Conservation (phyloP, 2,113 vertebrate species). For the Myanophis thanlyinensis region DNA sequence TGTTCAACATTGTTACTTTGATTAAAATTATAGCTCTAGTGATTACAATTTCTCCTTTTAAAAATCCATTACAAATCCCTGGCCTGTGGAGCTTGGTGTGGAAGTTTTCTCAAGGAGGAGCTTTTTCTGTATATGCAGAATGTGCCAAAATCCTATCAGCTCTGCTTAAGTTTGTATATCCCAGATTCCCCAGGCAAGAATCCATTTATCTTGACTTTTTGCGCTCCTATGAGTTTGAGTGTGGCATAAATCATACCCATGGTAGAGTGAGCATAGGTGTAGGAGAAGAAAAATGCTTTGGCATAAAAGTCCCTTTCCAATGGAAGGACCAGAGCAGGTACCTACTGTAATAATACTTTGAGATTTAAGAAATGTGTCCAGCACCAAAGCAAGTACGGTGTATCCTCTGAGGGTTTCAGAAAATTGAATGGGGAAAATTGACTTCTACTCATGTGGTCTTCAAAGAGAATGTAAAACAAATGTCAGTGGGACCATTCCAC, state of each 20-base stretch:
- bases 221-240: slow-evolving; percentile 1
- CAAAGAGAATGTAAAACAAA: background rate
- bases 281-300: slow-evolving; percentile 1
- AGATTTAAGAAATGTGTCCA: background rate
- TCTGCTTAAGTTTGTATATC: background rate
- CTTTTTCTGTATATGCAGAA: background rate
- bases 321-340: background rate
- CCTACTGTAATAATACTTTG: background rate
- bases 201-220: slow-evolving; percentile 19
- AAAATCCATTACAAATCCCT: slow-evolving; percentile 33
- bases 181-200: slow-evolving; percentile 8
- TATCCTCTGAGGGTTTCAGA: background rate
- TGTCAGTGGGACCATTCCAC: background rate
- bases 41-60: slow-evolving; percentile 17
- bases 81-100: background rate
- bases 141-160: background rate
- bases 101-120: background rate
- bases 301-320: background rate
- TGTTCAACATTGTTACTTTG: slow-evolving; percentile 38
- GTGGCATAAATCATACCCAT: background rate
- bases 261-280: background rate
- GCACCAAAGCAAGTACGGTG: background rate
- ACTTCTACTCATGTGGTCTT: background rate
- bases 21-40: slow-evolving; percentile 15
- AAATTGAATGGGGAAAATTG: background rate